These are phyloP conservation scores for Hippopotamyrus pictus DNA, from an alignment of 2,797 vertebrate species.

Conservation along the genomic window DNA sequence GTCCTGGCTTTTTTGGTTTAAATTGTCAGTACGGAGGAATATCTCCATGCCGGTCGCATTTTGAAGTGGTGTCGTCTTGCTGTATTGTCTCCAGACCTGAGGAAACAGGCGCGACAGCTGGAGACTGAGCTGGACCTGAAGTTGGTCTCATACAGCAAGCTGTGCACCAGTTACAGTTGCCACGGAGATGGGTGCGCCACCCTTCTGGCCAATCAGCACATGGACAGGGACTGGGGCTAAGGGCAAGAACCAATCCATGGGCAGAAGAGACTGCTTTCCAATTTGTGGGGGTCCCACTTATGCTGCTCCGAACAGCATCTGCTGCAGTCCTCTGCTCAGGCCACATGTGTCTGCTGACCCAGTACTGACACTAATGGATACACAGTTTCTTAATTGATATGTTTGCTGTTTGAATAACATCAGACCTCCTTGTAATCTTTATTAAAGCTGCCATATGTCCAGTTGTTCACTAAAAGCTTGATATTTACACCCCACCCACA, in stretches of 20 bases:
- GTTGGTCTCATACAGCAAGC: conserved; percentile 96
- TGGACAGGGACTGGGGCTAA: not conserved
- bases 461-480: not conserved
- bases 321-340: not conserved
- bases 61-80: conserved; percentile 53
- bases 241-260: not conserved
- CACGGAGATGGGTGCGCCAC: conserved; percentile 78
- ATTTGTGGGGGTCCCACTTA: not conserved
- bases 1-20: not conserved
- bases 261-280: not conserved
- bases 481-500: conserved; percentile 36
- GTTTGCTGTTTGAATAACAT: not conserved
- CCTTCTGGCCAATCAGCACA: not conserved
- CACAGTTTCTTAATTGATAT: not conserved
- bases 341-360: not conserved
- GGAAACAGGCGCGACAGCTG: conserved; percentile 92
- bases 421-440: not conserved
- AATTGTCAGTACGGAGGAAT: not conserved
- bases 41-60: not conserved
- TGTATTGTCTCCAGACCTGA: conserved; percentile 68
- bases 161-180: conserved; percentile 91
- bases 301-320: not conserved
- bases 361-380: not conserved
- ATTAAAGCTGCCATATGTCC: not conserved
- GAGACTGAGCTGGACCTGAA: conserved; percentile 97